Evolutionary conservation across 2,888 invertebrate genomes (phyloP).

Genomic region (Clusia tigrina): DNA sequence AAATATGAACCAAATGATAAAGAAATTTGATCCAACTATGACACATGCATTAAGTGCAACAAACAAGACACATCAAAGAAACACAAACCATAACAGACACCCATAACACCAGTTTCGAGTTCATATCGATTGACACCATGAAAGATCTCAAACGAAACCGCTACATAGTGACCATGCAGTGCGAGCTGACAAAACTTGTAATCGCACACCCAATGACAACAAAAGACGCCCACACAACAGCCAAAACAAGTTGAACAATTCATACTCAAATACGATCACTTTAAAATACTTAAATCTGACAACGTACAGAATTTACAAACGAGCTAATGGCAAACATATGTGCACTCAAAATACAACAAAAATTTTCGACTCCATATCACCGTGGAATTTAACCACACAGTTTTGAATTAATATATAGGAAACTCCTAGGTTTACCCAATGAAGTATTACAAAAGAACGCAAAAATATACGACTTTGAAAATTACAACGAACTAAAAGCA

Average conservation of each 20-base stretch:
- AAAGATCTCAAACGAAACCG: conserved; percentile 1
- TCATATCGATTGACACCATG: conserved; percentile 12
- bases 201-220: conserved; percentile 17
- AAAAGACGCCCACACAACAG: conserved; percentile 8
- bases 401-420: not conserved
- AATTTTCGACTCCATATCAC: not conserved
- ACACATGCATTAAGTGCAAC: conserved; percentile 2
- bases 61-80: not conserved
- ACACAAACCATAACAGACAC: not conserved
- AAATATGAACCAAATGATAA: conserved; percentile 22
- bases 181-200: conserved; percentile 25
- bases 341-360: not conserved
- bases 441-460: not conserved
- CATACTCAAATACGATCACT: not conserved
- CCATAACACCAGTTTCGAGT: conserved; percentile 13
- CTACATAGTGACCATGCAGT: conserved; percentile 28
- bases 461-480: not conserved
- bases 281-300: not conserved
- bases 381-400: not conserved
- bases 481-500: not conserved
- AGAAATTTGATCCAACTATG: conserved; percentile 20
- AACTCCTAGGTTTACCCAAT: not conserved
- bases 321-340: not conserved
- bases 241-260: not conserved
- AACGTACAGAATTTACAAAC: not conserved